Evolutionary conservation across 2,888 invertebrate genomes (phyloP), one percentile per base, ranked within the genome.

Genomic region (Oscheius sp.): DNA sequence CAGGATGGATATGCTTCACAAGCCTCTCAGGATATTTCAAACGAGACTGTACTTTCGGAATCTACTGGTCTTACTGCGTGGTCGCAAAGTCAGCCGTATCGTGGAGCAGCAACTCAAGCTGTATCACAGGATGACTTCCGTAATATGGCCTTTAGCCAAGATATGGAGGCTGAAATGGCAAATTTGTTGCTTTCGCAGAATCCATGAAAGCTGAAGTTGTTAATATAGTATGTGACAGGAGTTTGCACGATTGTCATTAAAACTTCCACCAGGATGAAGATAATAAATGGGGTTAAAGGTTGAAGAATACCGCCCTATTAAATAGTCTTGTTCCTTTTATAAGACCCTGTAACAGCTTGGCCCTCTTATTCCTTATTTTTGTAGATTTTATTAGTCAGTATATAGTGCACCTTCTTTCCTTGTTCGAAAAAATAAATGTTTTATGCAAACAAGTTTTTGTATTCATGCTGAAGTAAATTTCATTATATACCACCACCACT

Each of bases 151-250:
- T 73, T 76, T 64, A 68, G 76, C 29, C 81, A 81, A 55, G 80
- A 81, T 23, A 56, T 84, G 21, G 82, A 81, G 49, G 69, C 73
- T 53, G 79, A 82, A 18, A 79, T 84, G 82, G 76, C 72, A 21
- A 75, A 78, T 46, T 56, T 84, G 61, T 46, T 83, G 46, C 71
- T 83, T 16, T 82, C 82, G n/a, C 82, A 84, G 59, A 76, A 73
- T 41, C 74, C 70, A n/a, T 73, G 49, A 23, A 6, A 27, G 3
- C 16, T 21, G 46, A 5, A 23, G 7, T n/a, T 16, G 49, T 16
- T 35, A n/a, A n/a, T n/a, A n/a, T n/a, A n/a, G n/a, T n/a, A 35
- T 35, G 35, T 35, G 18, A 64, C 18, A 13, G 5, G n/a, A 18
- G 49, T 5, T 49, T 53, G 53, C 21, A 6, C 35, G 35, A 35